Percentiles rank a stretch among this genome's conserved stretches.
phyloP scores from a whole-genome alignment of 2,797 vertebrate species.

The Onychomys arenicola region DNA sequence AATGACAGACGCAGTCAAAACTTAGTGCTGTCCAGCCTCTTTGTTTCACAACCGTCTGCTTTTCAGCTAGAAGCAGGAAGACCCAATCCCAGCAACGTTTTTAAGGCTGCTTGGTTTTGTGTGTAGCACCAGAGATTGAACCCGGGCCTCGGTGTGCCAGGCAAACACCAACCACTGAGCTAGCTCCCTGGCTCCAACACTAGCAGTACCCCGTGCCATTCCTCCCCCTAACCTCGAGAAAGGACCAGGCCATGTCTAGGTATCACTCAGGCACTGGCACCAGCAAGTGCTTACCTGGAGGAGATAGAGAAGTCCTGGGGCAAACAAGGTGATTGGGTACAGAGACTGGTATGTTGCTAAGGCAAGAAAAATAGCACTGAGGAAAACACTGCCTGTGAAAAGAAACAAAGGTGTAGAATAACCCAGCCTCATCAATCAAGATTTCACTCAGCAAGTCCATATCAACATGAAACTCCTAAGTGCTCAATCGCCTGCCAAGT shows the following conservation, averaged over 20 bases:
- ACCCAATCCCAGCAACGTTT: background rate
- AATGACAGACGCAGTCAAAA: constrained; percentile 53
- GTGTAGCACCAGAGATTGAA: background rate
- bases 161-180: background rate
- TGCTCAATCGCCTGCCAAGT: constrained; percentile 35
- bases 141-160: background rate
- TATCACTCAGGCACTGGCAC: constrained; percentile 46
- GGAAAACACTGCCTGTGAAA: constrained; percentile 93
- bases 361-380: constrained; percentile 96
- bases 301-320: constrained; percentile 94
- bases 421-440: constrained; percentile 25
- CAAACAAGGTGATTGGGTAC: constrained; percentile 95
- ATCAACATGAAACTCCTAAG: constrained; percentile 28
- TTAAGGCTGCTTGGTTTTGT: background rate
- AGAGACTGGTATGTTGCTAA: constrained; percentile 98
- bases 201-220: background rate
- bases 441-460: background rate
- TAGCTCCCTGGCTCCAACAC: background rate
- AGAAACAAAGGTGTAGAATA: constrained; percentile 69
- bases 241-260: constrained; percentile 9
- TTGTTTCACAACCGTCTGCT: constrained; percentile 49
- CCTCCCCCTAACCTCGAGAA: background rate
- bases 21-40: constrained; percentile 5
- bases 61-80: constrained; percentile 54
- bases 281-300: constrained; percentile 91